phyloP scores from a whole-genome alignment of 2,113 vertebrate genomes.

The Coptodon bakossiorum region DNA sequence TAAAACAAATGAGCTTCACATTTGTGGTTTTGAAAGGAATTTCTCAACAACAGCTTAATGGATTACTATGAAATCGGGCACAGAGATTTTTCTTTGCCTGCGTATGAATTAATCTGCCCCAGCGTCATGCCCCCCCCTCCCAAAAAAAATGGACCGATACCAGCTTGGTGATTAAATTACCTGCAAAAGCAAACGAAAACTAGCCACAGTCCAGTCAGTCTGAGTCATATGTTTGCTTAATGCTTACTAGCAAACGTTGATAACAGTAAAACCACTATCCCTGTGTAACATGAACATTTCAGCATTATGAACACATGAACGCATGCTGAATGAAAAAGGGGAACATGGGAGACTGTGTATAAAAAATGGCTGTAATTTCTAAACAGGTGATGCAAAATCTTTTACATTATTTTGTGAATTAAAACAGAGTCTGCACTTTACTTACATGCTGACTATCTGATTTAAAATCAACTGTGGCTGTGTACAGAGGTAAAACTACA shows the following conservation, averaged over 20 bases:
- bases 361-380: neutral
- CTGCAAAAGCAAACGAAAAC: neutral
- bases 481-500: neutral
- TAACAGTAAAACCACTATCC: neutral
- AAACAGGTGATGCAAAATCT: neutral
- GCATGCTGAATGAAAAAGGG: neutral
- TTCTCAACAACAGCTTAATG: neutral
- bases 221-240: neutral
- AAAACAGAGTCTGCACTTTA: neutral
- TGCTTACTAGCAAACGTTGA: fast-evolving
- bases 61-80: neutral
- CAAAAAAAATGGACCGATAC: neutral
- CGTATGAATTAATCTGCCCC: neutral
- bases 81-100: neutral
- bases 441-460: neutral
- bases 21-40: neutral
- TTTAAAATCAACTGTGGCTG: neutral
- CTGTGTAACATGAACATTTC: neutral
- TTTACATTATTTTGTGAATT: neutral
- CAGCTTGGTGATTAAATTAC: neutral
- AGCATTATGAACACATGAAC: neutral
- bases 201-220: neutral
- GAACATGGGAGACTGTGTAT: neutral
- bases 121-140: neutral
- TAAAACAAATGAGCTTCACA: neutral